These are phyloP conservation scores for Chaetorhynchus papuensis DNA, from an alignment of 2,113 vertebrate species.

Conservation along the genomic window DNA sequence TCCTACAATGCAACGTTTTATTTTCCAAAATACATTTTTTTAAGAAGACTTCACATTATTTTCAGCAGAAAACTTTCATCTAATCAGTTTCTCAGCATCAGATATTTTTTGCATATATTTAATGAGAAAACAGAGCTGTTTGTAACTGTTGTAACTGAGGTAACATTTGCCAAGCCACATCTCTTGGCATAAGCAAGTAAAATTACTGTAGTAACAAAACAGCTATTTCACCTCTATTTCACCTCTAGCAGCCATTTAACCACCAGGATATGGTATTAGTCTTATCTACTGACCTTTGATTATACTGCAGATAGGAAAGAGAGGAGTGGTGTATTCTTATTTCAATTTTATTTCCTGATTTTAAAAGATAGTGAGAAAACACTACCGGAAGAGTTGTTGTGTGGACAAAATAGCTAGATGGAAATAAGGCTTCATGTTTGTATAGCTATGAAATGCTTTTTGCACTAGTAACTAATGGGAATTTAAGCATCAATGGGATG, in stretches of 20 bases:
- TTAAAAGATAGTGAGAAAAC: neutral
- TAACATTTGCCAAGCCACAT: neutral
- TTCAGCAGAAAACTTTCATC: neutral
- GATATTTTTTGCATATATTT: neutral
- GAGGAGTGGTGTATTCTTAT: neutral
- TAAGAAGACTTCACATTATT: neutral
- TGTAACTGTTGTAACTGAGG: neutral
- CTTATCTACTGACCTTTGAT: neutral
- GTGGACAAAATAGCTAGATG: neutral
- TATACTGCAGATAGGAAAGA: neutral
- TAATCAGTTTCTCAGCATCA: neutral
- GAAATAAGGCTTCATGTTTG: neutral
- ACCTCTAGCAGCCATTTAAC: neutral
- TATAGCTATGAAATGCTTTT: neutral
- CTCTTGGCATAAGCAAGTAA: neutral
- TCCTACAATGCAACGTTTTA: neutral
- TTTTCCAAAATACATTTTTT: neutral
- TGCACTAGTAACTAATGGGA: neutral
- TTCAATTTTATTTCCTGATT: neutral
- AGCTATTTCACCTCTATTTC: neutral
- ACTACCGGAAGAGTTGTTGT: neutral
- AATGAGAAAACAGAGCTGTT: neutral
- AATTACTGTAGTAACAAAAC: neutral
- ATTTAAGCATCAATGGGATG: neutral
- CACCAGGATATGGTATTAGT: accelerated